Percentiles rank a stretch among this genome's conserved stretches.
Evolutionary conservation across 2,113 vertebrate species (phyloP).

Genomic region (Mobula hypostoma): DNA sequence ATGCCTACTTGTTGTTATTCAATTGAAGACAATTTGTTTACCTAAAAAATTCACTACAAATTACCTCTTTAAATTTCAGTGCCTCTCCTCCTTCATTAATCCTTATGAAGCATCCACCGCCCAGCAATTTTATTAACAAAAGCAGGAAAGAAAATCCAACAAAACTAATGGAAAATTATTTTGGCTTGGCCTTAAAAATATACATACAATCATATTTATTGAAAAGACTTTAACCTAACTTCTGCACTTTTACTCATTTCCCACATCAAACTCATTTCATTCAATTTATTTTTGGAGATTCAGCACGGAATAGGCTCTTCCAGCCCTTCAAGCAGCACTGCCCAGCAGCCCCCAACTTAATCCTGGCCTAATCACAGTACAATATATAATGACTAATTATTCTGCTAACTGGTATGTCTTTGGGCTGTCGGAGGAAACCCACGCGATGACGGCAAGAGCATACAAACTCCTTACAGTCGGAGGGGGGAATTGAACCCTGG

Average conservation of each 20-base stretch:
- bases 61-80: background rate
- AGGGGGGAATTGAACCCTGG: too few species aligned
- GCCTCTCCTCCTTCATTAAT: background rate
- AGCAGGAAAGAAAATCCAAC: background rate
- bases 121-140: background rate
- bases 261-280: background rate
- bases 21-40: slow-evolving; percentile 4
- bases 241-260: background rate
- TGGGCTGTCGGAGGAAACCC: too few species aligned
- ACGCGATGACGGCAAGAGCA: too few species aligned
- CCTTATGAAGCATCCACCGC: background rate
- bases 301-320: too few species aligned
- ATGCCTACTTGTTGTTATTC: background rate
- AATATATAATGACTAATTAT: too few species aligned
- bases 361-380: too few species aligned
- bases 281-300: background rate
- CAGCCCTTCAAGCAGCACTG: too few species aligned
- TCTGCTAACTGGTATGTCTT: too few species aligned
- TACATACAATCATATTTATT: background rate
- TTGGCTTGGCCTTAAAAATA: background rate
- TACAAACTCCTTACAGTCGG: too few species aligned
- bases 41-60: background rate
- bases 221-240: background rate
- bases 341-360: too few species aligned
- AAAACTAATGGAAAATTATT: background rate